Evolutionary conservation across 2,888 invertebrate species (phyloP).

Genomic region (Ochropleura leucogaster): DNA sequence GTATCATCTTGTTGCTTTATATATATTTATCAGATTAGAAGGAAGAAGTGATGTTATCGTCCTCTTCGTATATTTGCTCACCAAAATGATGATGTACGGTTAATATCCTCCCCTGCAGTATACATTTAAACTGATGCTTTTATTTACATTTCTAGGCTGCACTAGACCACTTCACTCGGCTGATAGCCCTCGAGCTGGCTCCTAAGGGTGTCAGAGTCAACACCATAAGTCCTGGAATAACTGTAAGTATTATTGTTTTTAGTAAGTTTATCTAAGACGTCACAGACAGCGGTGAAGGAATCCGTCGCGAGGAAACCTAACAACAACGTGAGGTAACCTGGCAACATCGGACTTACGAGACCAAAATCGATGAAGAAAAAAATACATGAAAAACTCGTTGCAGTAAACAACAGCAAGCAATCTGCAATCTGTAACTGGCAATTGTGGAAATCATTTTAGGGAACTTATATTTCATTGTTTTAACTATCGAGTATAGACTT

Average conservation of each 20-base stretch:
- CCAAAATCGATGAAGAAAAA: background rate
- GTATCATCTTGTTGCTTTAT: background rate
- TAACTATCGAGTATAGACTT: too few species aligned
- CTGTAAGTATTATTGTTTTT: slow-evolving; percentile 80
- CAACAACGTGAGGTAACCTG: too few species aligned
- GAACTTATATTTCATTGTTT: background rate
- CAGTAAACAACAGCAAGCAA: too few species aligned
- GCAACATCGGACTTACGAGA: too few species aligned
- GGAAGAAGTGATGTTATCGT: background rate
- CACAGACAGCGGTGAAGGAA: too few species aligned
- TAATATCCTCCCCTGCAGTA: background rate
- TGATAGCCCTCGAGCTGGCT: slow-evolving; percentile 92
- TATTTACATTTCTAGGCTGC: slow-evolving; percentile 63
- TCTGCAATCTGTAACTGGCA: background rate
- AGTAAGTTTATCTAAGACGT: background rate
- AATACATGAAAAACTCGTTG: background rate
- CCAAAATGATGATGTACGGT: background rate
- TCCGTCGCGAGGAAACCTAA: too few species aligned
- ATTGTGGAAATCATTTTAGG: background rate
- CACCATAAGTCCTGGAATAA: slow-evolving; percentile 93
- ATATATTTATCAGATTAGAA: background rate
- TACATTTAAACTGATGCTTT: background rate
- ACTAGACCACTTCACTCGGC: slow-evolving; percentile 82
- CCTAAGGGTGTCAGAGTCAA: slow-evolving; percentile 92
- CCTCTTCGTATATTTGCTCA: too few species aligned